phyloP scores from a whole-genome alignment of 2,888 invertebrate genomes.

The Glomeris marginata region DNA sequence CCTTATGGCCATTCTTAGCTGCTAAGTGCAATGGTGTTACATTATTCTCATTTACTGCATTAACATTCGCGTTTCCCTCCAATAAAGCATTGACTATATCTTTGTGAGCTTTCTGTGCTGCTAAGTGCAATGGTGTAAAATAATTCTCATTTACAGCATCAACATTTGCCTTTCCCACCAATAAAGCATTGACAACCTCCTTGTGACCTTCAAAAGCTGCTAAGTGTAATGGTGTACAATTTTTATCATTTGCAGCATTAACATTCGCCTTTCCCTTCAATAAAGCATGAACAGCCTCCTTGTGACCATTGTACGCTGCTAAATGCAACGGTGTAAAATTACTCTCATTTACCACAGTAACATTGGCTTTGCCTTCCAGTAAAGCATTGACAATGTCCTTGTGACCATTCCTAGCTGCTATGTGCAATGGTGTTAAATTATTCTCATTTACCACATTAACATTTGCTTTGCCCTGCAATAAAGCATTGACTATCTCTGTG shows the following conservation, averaged over 20 bases:
- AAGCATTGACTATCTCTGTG: no score
- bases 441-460: no score
- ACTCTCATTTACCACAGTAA: no score
- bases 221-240: not conserved
- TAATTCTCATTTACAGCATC: no score
- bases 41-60: no score
- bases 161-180: not conserved
- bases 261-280: conserved; percentile 35
- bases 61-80: not conserved
- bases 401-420: no score
- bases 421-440: no score
- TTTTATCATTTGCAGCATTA: not conserved
- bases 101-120: not conserved
- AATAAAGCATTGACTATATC: not conserved
- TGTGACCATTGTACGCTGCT: conserved; percentile 33
- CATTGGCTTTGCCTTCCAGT: no score
- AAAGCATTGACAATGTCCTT: no score
- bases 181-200: not conserved
- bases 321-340: no score
- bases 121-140: not conserved
- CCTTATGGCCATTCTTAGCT: conserved; percentile 45
- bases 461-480: no score
- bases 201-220: not conserved
- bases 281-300: conserved; percentile 52
- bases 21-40: conserved; percentile 31